Evolutionary conservation across 2,888 invertebrate species (phyloP), one percentile per base, ranked within the genome.

Genomic region (Ophion ellenae): DNA sequence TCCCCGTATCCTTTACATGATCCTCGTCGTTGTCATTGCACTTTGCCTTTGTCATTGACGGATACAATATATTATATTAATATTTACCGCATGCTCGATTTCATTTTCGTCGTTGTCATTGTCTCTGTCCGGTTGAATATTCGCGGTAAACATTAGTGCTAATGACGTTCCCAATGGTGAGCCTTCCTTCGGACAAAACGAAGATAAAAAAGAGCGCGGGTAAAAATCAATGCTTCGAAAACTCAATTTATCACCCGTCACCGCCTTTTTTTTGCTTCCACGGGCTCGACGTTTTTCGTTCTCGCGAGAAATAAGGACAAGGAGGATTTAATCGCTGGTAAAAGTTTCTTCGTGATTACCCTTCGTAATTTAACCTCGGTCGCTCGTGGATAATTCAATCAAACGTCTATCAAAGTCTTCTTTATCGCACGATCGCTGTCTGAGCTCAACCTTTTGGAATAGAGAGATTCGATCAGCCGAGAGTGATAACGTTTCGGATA

Each of bases 331-430:
- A 71, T 76, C 80, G 40, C 24, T 14, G 76, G 53, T 45, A 57
- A 71, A 36, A 66, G 71, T 76, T 81, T 53, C 6, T 36, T 53
- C 36, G 53, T 24, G 67, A 77, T 73, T 64, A 69, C 17, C 76
- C 71, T 59, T 76, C 71, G 6, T 69, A 73, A 81, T 73, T 81
- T 32, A 64, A 9, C 59, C 61, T n/a, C 75, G 28, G 28, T 36
- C 64, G 47, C 24, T 66, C 73, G 73, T 76, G 47, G 53, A 28
- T 81, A 81, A 84, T 84, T 84, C 40, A 77, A 77, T 77, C 64
- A 45, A 73, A 28, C 67, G 81, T 77, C 81, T 63, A 73, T 67
- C n/a, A 73, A 73, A 77, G 28, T 66, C 24, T 45, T 53, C 61
- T 61, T 69, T 73, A 77, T 77, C 32, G 59, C 20, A 17, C 40